phyloP scores from a whole-genome alignment of 2,113 vertebrate genomes.

The Crotalus helleri region DNA sequence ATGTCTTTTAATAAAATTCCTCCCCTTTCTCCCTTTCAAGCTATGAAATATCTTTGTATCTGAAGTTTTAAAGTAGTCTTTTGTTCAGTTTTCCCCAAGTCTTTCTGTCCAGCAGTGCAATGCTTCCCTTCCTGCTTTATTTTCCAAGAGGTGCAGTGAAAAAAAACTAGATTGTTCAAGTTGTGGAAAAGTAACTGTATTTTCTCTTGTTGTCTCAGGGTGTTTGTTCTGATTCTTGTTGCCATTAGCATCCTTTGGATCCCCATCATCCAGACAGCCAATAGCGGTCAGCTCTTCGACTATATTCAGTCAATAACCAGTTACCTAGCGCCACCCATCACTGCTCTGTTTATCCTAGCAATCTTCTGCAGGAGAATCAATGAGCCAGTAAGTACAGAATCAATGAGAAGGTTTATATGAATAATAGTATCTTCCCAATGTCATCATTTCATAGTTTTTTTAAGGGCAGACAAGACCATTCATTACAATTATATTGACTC shows the following conservation, averaged over 20 bases:
- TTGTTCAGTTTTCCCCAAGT: not conserved
- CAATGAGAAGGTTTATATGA: slow-evolving; percentile 14
- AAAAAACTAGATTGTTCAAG: not conserved
- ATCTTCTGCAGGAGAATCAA: slow-evolving; percentile 91
- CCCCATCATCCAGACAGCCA: slow-evolving; percentile 88
- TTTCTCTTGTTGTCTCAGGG: slow-evolving; percentile 64
- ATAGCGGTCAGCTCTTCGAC: slow-evolving; percentile 91
- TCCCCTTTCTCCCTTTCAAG: not conserved
- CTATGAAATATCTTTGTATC: not conserved
- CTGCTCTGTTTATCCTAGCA: slow-evolving; percentile 87
- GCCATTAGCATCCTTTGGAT: slow-evolving; percentile 91
- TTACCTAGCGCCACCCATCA: slow-evolving; percentile 88
- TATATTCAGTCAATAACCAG: slow-evolving; percentile 93
- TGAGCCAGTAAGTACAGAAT: slow-evolving; percentile 78
- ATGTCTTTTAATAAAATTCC: not conserved
- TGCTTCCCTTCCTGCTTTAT: no score
- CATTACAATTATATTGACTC: slow-evolving; percentile 28
- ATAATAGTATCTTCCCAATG: slow-evolving; percentile 14
- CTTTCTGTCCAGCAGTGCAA: not conserved
- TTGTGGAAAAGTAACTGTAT: slow-evolving; percentile 4
- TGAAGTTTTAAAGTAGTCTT: not conserved
- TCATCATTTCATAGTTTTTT: slow-evolving; percentile 34
- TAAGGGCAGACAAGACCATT: slow-evolving; percentile 27
- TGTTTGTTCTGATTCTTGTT: slow-evolving; percentile 85
- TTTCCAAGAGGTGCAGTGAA: not conserved